A percentile compares a stretch with the other conserved stretches of the same genome.
Evolutionary conservation across 1,140 invertebrate genomes (phyloP).

Genomic region (Leptinotarsa undecemlineata): DNA sequence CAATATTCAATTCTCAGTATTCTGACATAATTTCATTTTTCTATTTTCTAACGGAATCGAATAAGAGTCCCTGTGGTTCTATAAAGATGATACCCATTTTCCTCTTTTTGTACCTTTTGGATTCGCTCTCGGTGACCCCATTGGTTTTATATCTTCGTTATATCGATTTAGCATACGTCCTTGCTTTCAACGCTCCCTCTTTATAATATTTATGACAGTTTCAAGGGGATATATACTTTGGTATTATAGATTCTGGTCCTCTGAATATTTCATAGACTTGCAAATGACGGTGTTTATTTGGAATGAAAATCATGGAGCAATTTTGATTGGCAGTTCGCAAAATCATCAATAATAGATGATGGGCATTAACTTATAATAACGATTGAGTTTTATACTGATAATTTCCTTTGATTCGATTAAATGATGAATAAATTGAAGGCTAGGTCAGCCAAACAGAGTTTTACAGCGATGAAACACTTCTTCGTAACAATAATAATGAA

Average conservation of each 20-base stretch:
- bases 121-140: not conserved
- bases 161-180: not conserved
- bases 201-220: not conserved
- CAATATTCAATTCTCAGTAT: not conserved
- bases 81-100: not conserved
- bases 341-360: too few species aligned
- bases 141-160: not conserved
- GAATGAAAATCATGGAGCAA: not conserved
- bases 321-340: too few species aligned
- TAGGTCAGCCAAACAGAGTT: too few species aligned
- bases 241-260: not conserved
- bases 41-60: not conserved
- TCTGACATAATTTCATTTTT: not conserved
- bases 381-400: too few species aligned
- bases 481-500: too few species aligned
- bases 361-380: too few species aligned
- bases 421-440: too few species aligned
- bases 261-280: not conserved
- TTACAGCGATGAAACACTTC: too few species aligned
- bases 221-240: not conserved
- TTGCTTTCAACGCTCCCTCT: constrained; percentile 5
- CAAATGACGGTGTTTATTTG: not conserved
- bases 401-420: too few species aligned
- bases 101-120: not conserved
- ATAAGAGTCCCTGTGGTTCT: not conserved